Conservation (phyloP, 1,140 invertebrate species). For the Dufourea novaeangliae region DNA sequence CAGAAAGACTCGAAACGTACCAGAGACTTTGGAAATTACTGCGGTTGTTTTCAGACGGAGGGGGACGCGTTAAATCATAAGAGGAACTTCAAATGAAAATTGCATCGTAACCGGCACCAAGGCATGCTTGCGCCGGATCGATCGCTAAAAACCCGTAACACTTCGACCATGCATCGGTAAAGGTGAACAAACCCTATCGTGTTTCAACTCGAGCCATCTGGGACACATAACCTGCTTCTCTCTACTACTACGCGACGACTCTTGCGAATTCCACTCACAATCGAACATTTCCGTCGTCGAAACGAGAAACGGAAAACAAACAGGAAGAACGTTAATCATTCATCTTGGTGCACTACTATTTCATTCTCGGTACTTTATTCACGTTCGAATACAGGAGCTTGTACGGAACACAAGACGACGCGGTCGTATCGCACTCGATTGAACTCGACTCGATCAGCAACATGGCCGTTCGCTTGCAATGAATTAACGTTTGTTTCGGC, state of each 20-base stretch:
- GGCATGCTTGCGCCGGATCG: conserved; percentile 52
- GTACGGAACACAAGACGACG: background rate
- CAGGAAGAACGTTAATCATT: background rate
- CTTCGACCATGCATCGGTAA: conserved; percentile 46
- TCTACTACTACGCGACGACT: background rate
- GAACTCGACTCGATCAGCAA: conserved; percentile 28
- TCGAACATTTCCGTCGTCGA: background rate
- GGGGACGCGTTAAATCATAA: conserved; percentile 28
- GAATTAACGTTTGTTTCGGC: conserved; percentile 50
- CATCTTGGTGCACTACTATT: background rate
- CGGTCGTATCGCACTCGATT: conserved; percentile 24
- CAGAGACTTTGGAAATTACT: conserved; percentile 25
- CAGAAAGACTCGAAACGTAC: background rate
- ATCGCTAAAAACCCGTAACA: conserved; percentile 46
- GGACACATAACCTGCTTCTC: conserved; percentile 40
- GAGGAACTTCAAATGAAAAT: conserved; percentile 45
- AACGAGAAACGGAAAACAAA: too few relatives aligned
- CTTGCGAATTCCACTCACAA: background rate
- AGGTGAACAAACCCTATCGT: conserved; percentile 47
- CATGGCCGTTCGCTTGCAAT: conserved; percentile 51
- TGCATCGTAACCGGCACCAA: conserved; percentile 40
- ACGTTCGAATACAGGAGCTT: background rate
- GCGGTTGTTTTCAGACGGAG: conserved; percentile 6
- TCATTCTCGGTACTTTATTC: background rate
- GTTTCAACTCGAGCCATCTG: conserved; percentile 28